Evolutionary conservation across 2,113 vertebrate genomes (phyloP).

Genomic region (Penelope pileata): DNA sequence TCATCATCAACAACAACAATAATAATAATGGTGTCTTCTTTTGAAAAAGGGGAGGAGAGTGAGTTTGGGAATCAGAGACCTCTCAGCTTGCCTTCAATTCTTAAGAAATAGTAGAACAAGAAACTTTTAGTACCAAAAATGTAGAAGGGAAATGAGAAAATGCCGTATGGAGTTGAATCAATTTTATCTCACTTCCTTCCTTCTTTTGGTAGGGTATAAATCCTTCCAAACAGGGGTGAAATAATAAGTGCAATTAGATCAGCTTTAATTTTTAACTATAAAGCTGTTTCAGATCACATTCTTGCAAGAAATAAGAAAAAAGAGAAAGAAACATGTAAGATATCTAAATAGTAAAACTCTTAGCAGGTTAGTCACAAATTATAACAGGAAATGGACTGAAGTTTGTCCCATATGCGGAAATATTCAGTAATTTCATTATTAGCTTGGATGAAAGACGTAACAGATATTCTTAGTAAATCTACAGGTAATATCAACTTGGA

Average conservation of each 20-base stretch:
- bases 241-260: background rate
- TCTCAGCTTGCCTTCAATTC: background rate
- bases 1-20: background rate
- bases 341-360: background rate
- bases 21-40: background rate
- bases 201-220: background rate
- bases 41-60: background rate
- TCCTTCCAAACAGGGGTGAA: background rate
- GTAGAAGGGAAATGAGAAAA: background rate
- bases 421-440: background rate
- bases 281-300: background rate
- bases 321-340: background rate
- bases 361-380: background rate
- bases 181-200: background rate
- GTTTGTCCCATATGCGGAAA: background rate
- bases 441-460: background rate
- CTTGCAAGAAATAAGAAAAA: background rate
- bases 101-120: background rate
- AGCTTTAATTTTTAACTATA: background rate
- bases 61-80: background rate
- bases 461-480: background rate
- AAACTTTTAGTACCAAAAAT: background rate
- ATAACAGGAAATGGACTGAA: background rate
- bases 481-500: background rate
- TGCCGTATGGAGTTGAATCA: rapidly evolving